Evolutionary conservation across 2,797 vertebrate species (phyloP).

Genomic region (Phataginus tricuspis): DNA sequence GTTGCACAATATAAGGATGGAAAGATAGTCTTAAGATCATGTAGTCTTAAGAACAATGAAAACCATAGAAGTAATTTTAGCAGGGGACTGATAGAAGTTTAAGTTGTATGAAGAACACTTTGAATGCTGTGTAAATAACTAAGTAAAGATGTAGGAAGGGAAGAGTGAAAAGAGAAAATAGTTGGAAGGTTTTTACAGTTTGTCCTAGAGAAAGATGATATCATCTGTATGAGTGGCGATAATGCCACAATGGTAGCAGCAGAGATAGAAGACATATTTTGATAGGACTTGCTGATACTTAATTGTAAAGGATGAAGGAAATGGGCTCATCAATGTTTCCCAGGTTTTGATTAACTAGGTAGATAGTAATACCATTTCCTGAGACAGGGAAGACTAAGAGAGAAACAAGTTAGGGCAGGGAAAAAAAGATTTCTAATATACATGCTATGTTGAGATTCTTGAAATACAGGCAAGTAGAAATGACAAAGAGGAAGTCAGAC

Average conservation of each 20-base stretch:
- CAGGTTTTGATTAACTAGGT: neutral
- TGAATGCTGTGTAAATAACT: neutral
- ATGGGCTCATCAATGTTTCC: neutral
- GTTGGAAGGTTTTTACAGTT: neutral
- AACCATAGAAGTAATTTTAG: neutral
- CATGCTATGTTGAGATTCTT: neutral
- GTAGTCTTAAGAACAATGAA: neutral
- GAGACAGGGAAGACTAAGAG: neutral
- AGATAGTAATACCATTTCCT: neutral
- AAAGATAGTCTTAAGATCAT: neutral
- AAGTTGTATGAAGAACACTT: neutral
- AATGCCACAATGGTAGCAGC: neutral
- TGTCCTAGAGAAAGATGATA: neutral
- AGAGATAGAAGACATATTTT: constrained; percentile 12
- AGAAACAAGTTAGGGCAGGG: neutral
- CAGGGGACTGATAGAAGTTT: neutral
- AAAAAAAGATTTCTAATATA: neutral
- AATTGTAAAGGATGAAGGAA: constrained; percentile 4
- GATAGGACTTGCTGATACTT: neutral
- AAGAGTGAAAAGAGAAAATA: neutral
- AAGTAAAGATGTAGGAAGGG: neutral
- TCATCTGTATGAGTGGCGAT: neutral
- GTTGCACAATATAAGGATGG: neutral
- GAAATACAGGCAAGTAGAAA: neutral
- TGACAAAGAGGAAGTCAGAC: neutral